These are phyloP conservation scores for Latheticus oryzae DNA, from an alignment of 2,888 invertebrate species.

Conservation along the genomic window DNA sequence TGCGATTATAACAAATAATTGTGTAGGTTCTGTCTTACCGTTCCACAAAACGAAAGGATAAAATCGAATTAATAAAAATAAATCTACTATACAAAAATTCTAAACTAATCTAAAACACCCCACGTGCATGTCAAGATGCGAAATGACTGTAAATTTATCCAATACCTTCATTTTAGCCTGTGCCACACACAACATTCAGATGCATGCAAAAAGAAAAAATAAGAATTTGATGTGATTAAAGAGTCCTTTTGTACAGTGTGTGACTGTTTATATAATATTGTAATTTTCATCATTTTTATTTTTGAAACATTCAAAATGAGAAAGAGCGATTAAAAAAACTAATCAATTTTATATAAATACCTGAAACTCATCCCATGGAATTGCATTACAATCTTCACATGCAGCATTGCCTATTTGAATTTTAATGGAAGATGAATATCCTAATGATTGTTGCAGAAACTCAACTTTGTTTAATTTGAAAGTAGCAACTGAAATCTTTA, in stretches of 20 bases:
- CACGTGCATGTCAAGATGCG: constrained; percentile 58
- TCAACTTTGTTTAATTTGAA: constrained; percentile 82
- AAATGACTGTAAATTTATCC: constrained; percentile 63
- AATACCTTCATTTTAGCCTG: constrained; percentile 77
- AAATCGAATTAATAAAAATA: too few species aligned
- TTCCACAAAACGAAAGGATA: too few species aligned
- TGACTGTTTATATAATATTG: constrained; percentile 19
- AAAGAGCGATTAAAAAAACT: constrained; percentile 11
- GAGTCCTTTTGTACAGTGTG: constrained; percentile 40
- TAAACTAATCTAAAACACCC: constrained; percentile 34
- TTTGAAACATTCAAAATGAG: constrained; percentile 36
- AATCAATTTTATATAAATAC: constrained; percentile 65
- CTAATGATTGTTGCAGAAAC: constrained; percentile 77
- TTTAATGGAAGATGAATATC: constrained; percentile 75
- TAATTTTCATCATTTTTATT: constrained; percentile 12
- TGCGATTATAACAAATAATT: too few species aligned
- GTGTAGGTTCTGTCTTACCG: too few species aligned
- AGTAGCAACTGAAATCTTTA: constrained; percentile 69
- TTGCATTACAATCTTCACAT: constrained; percentile 86
- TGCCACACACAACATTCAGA: constrained; percentile 81
- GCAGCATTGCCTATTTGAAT: constrained; percentile 78
- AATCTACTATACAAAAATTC: constrained; percentile 20
- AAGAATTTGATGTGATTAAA: constrained; percentile 39
- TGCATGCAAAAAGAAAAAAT: constrained; percentile 70
- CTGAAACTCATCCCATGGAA: constrained; percentile 96